These are phyloP conservation scores for Bombus polaris DNA, from an alignment of 1,140 invertebrate genomes.

Conservation along the genomic window DNA sequence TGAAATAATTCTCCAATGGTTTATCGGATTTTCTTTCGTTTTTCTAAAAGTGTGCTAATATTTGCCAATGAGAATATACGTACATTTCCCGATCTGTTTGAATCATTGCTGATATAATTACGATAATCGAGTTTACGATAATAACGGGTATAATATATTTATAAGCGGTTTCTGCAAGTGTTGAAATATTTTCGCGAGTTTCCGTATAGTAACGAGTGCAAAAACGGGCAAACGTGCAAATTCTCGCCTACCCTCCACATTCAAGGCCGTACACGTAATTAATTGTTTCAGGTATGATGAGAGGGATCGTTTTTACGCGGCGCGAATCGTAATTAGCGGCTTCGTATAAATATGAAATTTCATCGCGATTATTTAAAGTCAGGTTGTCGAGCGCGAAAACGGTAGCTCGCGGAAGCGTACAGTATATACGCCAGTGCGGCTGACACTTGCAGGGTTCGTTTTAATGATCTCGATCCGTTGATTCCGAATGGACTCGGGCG, in stretches of 20 bases:
- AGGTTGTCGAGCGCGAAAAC: neutral
- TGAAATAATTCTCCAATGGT: too few species aligned
- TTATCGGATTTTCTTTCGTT: too few species aligned
- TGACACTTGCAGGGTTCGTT: slow-evolving; percentile 5
- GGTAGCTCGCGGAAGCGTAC: too few species aligned
- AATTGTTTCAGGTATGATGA: slow-evolving; percentile 43
- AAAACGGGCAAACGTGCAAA: slow-evolving; percentile 8
- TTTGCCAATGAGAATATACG: too few species aligned
- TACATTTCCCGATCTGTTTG: too few species aligned
- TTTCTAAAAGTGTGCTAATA: too few species aligned
- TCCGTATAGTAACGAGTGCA: neutral
- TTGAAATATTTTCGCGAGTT: neutral
- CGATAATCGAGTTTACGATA: neutral
- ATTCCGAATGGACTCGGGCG: slow-evolving; percentile 3
- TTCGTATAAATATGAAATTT: slow-evolving; percentile 37
- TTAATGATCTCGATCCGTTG: slow-evolving; percentile 32
- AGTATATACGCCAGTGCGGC: neutral
- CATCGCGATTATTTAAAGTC: slow-evolving; percentile 28
- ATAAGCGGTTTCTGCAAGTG: neutral
- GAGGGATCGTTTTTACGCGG: slow-evolving; percentile 37
- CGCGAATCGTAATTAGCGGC: slow-evolving; percentile 19
- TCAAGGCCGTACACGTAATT: slow-evolving; percentile 22
- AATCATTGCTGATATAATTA: neutral
- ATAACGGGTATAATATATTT: neutral
- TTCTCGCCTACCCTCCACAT: too few species aligned